Evolutionary conservation across 2,888 invertebrate species (phyloP).

Genomic region (Papilio gigon): DNA sequence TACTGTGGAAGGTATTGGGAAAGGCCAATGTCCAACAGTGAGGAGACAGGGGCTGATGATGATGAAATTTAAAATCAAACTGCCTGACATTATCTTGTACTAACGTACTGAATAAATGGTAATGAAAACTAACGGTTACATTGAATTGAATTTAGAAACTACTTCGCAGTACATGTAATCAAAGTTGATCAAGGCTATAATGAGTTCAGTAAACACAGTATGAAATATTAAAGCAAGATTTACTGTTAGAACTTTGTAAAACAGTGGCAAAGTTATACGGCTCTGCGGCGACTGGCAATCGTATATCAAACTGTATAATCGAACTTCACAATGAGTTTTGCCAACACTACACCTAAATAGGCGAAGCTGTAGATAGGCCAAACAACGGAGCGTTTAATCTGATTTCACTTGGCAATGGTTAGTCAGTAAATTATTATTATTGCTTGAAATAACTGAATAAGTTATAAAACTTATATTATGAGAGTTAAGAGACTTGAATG

Average conservation of each 20-base stretch:
- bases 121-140: too few species aligned
- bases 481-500: too few species aligned
- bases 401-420: conserved; percentile 6
- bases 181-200: conserved; percentile 8
- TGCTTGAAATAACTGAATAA: neutral
- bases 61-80: too few species aligned
- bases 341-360: conserved; percentile 26
- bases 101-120: too few species aligned
- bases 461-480: neutral
- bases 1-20: too few species aligned
- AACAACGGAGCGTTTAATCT: conserved; percentile 12
- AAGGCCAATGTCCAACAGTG: too few species aligned
- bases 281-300: conserved; percentile 23
- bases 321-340: conserved; percentile 34
- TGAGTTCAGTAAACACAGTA: conserved; percentile 14
- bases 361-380: conserved; percentile 21
- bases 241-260: conserved; percentile 9
- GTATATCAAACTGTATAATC: conserved; percentile 34
- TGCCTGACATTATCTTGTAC: too few species aligned
- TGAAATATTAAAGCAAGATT: conserved; percentile 11
- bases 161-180: neutral
- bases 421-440: neutral
- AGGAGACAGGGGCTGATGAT: too few species aligned
- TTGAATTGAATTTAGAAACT: too few species aligned
- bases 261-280: conserved; percentile 26